Evolutionary conservation across 2,888 invertebrate genomes (phyloP).

Genomic region (Thysanoteuthis rhombus): DNA sequence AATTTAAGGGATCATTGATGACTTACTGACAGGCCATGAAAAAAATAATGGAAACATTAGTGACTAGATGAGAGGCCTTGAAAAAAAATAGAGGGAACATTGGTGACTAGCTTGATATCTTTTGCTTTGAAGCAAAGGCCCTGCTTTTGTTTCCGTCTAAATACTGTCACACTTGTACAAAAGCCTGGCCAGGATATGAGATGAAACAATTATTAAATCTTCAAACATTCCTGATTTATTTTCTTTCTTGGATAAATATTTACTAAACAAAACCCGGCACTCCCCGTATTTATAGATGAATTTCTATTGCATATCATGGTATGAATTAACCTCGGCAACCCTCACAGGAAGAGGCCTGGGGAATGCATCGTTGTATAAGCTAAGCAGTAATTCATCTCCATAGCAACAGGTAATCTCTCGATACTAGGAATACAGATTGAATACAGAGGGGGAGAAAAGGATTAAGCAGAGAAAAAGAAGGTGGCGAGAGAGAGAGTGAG

Average conservation of each 20-base stretch:
- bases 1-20: too few species aligned
- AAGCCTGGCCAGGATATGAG: background rate
- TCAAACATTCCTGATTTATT: background rate
- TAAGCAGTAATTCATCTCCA: background rate
- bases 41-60: too few species aligned
- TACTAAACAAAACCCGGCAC: background rate
- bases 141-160: background rate
- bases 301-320: background rate
- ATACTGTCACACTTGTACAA: background rate
- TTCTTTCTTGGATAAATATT: background rate
- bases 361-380: background rate
- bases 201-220: background rate
- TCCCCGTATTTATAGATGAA: background rate
- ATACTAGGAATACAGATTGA: background rate
- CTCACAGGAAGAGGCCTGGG: background rate
- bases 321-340: background rate
- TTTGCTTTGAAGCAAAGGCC: too few species aligned
- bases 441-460: background rate
- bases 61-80: too few species aligned
- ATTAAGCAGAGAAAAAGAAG: too few species aligned
- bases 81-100: too few species aligned
- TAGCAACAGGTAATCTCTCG: background rate
- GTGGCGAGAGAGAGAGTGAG: too few species aligned
- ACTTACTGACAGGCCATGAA: too few species aligned
- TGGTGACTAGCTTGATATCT: too few species aligned